Conservation (phyloP, 2,113 vertebrate species). For the pig (Sus scrofa) region DNA sequence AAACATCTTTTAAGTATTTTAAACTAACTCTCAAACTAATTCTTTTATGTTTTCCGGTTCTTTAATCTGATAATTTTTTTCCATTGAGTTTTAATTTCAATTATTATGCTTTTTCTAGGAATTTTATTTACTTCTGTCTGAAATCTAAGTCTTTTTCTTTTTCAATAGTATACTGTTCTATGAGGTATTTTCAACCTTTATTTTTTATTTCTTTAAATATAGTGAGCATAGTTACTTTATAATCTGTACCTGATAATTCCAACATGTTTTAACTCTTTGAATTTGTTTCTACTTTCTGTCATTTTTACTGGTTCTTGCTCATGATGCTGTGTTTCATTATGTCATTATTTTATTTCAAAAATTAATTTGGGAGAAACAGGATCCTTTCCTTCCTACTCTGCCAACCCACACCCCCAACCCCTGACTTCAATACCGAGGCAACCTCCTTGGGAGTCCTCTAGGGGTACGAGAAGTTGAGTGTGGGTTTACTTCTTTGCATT, state of each 20-base stretch:
- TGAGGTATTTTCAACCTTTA: constrained; percentile 13
- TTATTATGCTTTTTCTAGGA: constrained; percentile 6
- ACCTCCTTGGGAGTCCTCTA: neutral
- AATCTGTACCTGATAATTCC: neutral
- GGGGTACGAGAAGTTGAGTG: neutral
- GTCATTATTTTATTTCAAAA: constrained; percentile 47
- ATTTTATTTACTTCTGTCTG: constrained; percentile 23
- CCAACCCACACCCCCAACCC: no score
- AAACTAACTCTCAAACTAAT: neutral
- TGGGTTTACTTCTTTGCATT: neutral
- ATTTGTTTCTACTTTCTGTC: constrained; percentile 16
- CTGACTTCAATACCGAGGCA: neutral
- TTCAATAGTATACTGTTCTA: neutral
- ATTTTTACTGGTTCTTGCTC: constrained; percentile 44
- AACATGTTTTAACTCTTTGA: neutral
- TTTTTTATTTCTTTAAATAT: constrained; percentile 41
- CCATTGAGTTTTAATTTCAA: constrained; percentile 25
- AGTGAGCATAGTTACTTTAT: constrained; percentile 29
- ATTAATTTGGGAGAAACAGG: neutral
- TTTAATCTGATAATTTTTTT: constrained; percentile 36
- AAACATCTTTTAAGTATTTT: neutral
- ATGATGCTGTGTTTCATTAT: neutral
- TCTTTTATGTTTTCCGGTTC: neutral
- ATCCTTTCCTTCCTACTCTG: no score
- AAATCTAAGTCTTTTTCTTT: neutral